Base-by-base conservation (phyloP, 2,888 invertebrate species). In the Melanophora roralis region DNA sequence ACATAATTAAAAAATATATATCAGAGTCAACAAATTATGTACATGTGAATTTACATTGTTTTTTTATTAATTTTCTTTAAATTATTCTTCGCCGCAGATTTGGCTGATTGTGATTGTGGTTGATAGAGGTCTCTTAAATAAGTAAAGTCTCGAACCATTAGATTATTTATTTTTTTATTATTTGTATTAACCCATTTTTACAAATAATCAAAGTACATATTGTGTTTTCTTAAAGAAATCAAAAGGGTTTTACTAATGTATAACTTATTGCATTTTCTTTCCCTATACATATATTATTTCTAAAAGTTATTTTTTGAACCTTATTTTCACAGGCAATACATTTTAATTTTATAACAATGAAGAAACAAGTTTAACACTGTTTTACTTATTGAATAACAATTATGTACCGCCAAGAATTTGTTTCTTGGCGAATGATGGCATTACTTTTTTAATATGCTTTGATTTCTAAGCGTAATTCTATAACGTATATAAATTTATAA, bases 81-180 rank as follows among this genome's bases (percentile, higher is more conserved):
- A 60, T 32, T 49, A 60, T 53, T 71, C 36, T 77, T 77, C 76
- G 76, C 76, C 76, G 76, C 40, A 57, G 12, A 34, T 53, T 76
- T 62, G 62, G 49, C 53, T 75, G 62, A 68, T 76, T 69, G 69
- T 65, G 55, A 71, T 64, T 77, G 49, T 65, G 64, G 49, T 64
- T 59, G 69, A 64, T 77, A 77, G 76, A 71, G 64, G 76, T 71
- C 69, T 64, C 69, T 64, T 43, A 49, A 27, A 47, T 49, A 69
- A 76, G 62, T 43, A 40, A 64, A 77, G 76, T 62, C 64, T 55
- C 49, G 57, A 76, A 76, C 76, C 76, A 47, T 34, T 43, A n/a
- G 7, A 40, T 32, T 67, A 53, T 65, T 65, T 67, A 36, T 34
- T 43, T 57, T 12, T 32, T 32, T 45, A 19, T 14, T 59, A 23